These are phyloP conservation scores for Melospiza melodia DNA, from an alignment of 2,113 vertebrate genomes.

Conservation along the genomic window DNA sequence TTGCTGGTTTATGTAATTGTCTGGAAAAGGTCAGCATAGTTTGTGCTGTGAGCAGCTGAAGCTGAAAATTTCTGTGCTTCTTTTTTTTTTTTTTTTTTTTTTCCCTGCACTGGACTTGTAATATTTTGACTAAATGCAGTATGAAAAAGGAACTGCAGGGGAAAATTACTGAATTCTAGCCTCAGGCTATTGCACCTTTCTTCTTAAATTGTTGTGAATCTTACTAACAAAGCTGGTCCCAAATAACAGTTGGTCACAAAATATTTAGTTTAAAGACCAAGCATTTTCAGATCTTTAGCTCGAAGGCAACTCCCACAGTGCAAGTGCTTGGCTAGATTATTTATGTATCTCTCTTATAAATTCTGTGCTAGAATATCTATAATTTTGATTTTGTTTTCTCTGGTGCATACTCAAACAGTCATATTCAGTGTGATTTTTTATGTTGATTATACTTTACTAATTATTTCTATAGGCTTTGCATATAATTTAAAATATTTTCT, in stretches of 20 bases:
- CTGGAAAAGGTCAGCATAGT: constrained; percentile 63
- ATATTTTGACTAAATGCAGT: background rate
- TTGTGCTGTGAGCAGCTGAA: constrained; percentile 36
- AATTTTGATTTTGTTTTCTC: background rate
- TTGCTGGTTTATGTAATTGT: constrained; percentile 55
- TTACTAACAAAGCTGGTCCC: background rate
- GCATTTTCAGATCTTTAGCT: background rate
- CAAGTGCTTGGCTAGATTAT: background rate
- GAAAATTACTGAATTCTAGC: background rate
- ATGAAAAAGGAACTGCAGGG: background rate
- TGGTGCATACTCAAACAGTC: background rate
- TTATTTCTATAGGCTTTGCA: background rate
- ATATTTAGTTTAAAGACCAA: background rate
- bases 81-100: no score
- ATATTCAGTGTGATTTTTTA: background rate
- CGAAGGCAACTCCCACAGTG: background rate
- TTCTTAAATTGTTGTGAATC: background rate
- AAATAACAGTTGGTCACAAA: constrained; percentile 1
- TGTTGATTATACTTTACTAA: background rate
- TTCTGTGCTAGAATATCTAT: background rate
- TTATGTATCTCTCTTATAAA: background rate
- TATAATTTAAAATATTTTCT: background rate
- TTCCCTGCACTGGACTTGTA: background rate
- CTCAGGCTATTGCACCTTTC: background rate
- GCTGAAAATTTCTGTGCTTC: background rate